Conservation (phyloP, 2,113 vertebrate genomes). For the Petroica traversi region DNA sequence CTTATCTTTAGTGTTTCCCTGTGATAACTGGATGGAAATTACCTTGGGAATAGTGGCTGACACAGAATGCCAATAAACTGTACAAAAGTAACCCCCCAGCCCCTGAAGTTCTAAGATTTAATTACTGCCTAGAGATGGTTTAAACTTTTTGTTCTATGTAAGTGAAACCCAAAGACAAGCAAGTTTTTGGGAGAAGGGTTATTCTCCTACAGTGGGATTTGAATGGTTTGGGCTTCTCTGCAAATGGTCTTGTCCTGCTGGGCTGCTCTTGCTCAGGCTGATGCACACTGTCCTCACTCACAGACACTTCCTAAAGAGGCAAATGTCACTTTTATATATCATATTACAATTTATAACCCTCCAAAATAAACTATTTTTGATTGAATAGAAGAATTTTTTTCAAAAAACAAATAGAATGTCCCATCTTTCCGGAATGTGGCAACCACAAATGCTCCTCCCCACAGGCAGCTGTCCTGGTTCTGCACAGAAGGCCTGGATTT, state of each 20-base stretch:
- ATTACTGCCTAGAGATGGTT: neutral
- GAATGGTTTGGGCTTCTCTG: neutral
- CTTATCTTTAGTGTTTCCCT: neutral
- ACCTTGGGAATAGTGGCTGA: neutral
- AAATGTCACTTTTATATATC: neutral
- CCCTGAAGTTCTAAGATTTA: neutral
- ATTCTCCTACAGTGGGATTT: neutral
- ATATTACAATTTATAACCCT: neutral
- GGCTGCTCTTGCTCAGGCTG: neutral
- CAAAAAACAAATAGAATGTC: neutral
- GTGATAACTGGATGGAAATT: neutral
- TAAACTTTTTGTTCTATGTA: neutral
- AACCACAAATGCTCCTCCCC: neutral
- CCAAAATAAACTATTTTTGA: neutral
- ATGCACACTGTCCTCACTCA: neutral
- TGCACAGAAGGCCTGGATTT: neutral
- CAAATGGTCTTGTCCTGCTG: neutral
- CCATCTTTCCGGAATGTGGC: neutral
- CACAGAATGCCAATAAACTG: neutral
- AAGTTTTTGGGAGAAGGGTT: neutral
- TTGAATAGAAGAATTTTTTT: neutral
- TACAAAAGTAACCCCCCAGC: neutral
- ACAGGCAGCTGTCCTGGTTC: neutral
- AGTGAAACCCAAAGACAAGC: neutral
- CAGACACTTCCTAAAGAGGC: neutral